A percentile compares a stretch with the other conserved stretches of the same genome.
Evolutionary conservation across 2,888 invertebrate species (phyloP).

Genomic region (Opisthograptis luteolata): DNA sequence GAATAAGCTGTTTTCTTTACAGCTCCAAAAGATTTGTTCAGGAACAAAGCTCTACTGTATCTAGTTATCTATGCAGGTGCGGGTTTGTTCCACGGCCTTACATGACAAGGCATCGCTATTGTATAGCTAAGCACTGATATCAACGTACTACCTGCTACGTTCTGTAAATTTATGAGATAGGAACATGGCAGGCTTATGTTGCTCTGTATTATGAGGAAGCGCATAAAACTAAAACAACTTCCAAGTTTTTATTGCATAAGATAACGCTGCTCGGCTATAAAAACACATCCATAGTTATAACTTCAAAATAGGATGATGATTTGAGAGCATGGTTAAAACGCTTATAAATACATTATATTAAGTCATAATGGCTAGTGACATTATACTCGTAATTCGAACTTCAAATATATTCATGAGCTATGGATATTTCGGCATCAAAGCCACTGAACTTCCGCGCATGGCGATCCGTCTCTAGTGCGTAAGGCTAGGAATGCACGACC

Average conservation of each 20-base stretch:
- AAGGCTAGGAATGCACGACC: too few species aligned
- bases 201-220: conserved; percentile 15
- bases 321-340: too few species aligned
- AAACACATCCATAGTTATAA: background rate
- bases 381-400: too few species aligned
- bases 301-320: background rate
- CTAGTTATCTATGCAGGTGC: conserved; percentile 25
- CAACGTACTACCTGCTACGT: conserved; percentile 27
- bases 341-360: too few species aligned
- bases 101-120: conserved; percentile 32
- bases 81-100: conserved; percentile 25
- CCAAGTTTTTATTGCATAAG: conserved; percentile 5
- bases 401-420: conserved; percentile 32
- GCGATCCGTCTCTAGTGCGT: conserved; percentile 25
- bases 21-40: conserved; percentile 50
- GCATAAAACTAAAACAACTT: conserved; percentile 9
- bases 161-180: conserved; percentile 34
- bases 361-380: too few species aligned
- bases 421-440: conserved; percentile 45
- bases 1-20: conserved; percentile 64
- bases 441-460: conserved; percentile 56
- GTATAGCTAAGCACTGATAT: conserved; percentile 37
- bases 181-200: conserved; percentile 37
- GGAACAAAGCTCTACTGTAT: conserved; percentile 31
- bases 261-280: background rate